These are phyloP conservation scores for Tetramorium bicarinatum DNA, from an alignment of 2,888 invertebrate genomes.

Conservation along the genomic window DNA sequence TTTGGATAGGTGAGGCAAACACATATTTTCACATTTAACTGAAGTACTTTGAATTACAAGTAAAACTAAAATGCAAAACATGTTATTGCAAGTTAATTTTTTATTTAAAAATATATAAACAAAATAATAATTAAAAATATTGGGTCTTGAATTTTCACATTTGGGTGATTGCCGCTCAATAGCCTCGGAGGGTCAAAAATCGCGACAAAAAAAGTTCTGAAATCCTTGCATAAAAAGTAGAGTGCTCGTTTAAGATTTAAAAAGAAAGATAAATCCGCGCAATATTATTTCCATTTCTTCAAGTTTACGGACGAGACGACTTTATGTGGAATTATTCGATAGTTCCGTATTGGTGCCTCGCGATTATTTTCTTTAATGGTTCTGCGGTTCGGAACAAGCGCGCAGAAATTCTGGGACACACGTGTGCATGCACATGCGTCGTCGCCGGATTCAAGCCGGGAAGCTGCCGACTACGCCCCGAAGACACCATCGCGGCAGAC, in stretches of 20 bases:
- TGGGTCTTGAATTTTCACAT: too few relatives aligned
- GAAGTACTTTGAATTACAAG: too few relatives aligned
- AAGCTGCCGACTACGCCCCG: conserved; percentile 75
- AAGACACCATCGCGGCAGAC: conserved; percentile 76
- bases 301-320: neutral
- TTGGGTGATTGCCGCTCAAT: too few relatives aligned
- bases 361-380: conserved; percentile 8
- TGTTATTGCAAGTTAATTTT: too few relatives aligned
- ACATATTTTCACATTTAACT: too few relatives aligned
- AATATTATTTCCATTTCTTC: neutral
- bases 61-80: too few relatives aligned
- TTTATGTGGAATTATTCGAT: neutral
- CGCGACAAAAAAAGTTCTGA: neutral
- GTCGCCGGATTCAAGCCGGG: conserved; percentile 59
- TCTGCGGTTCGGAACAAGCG: neutral
- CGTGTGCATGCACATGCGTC: conserved; percentile 59
- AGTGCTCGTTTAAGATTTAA: neutral
- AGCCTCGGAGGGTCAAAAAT: too few relatives aligned
- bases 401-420: conserved; percentile 20
- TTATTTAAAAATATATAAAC: too few relatives aligned
- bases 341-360: neutral
- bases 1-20: too few relatives aligned
- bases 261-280: neutral
- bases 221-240: neutral
- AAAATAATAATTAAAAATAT: too few relatives aligned